Conservation (phyloP, 2,888 invertebrate genomes). For the Nemoura dubitans region DNA sequence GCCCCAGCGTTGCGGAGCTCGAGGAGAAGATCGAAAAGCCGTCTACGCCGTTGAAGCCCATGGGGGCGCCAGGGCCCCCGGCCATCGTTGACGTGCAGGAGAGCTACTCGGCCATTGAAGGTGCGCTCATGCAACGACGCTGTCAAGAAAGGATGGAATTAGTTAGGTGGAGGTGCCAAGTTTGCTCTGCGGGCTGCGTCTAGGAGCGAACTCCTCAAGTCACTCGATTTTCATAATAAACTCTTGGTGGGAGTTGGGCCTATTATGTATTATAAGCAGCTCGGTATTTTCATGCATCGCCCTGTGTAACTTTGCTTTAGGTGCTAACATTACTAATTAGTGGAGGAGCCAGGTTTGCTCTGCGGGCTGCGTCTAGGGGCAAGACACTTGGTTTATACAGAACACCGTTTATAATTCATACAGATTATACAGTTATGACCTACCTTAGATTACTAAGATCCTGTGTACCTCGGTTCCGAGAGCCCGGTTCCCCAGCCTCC, state of each 20-base stretch:
- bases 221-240: too few relatives aligned
- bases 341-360: background rate
- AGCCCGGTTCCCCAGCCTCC: too few relatives aligned
- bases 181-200: background rate
- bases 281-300: background rate
- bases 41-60: slow-evolving; percentile 84
- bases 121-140: too few relatives aligned
- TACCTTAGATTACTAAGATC: too few relatives aligned
- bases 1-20: slow-evolving; percentile 89
- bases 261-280: too few relatives aligned
- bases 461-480: too few relatives aligned
- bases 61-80: slow-evolving; percentile 85
- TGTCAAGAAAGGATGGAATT: slow-evolving; percentile 82
- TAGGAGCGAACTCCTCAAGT: background rate
- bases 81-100: slow-evolving; percentile 92
- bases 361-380: background rate
- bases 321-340: background rate
- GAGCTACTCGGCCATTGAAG: slow-evolving; percentile 96
- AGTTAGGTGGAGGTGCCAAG: background rate
- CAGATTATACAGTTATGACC: too few relatives aligned
- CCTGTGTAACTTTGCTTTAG: background rate
- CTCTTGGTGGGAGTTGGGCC: too few relatives aligned
- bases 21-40: slow-evolving; percentile 92
- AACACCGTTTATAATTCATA: background rate
- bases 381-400: background rate